A percentile compares a stretch with the other conserved stretches of the same genome.
Evolutionary conservation across 2,113 vertebrate genomes (phyloP).

Genomic region (Bubo scandiacus): DNA sequence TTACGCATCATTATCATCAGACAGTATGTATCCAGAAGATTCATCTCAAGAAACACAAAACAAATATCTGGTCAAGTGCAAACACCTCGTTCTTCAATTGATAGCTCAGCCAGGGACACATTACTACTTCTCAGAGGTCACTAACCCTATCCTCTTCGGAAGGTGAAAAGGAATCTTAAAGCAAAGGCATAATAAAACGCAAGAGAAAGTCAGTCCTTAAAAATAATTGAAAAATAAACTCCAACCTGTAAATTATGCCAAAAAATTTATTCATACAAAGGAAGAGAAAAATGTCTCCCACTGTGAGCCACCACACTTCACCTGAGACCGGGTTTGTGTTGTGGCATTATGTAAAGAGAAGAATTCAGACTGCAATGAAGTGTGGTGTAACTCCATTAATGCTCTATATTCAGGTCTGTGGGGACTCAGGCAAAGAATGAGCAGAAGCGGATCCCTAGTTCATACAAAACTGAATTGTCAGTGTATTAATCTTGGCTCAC

Average conservation of each 20-base stretch:
- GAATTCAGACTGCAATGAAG: background rate
- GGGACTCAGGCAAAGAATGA: background rate
- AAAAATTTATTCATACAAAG: background rate
- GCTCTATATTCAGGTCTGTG: background rate
- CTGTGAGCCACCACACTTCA: background rate
- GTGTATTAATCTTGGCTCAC: background rate
- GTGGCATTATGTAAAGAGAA: background rate
- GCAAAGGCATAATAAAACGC: background rate
- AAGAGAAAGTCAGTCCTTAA: background rate
- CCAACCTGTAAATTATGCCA: background rate
- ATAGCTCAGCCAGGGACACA: background rate
- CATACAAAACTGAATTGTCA: background rate
- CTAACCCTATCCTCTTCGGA: background rate
- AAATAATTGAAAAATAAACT: background rate
- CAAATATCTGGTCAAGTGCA: background rate
- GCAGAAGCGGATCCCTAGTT: background rate
- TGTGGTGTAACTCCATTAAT: background rate
- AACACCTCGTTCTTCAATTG: background rate
- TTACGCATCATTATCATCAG: conserved; percentile 16
- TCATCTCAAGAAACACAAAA: background rate
- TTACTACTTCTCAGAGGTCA: background rate
- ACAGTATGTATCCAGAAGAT: background rate
- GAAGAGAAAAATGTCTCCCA: background rate
- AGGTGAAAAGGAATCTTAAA: background rate
- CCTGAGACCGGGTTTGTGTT: background rate